Evolutionary conservation across 2,797 vertebrate genomes (phyloP).

Genomic region (Harpagifer antarcticus): DNA sequence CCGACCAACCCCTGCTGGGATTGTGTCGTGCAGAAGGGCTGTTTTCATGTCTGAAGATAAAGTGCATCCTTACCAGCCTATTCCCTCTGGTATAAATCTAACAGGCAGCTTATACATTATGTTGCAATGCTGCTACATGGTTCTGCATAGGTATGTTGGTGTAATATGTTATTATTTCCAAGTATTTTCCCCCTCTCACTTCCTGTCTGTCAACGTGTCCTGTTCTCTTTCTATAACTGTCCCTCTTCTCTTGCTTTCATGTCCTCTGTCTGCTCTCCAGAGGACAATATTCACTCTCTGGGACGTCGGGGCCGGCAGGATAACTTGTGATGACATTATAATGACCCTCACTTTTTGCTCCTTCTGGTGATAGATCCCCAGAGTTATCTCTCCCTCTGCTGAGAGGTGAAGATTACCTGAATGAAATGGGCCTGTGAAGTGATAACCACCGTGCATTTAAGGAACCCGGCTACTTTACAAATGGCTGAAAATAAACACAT

Average conservation of each 20-base stretch:
- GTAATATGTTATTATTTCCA: slow-evolving; percentile 62
- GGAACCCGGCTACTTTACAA: slow-evolving; percentile 78
- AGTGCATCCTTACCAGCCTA: slow-evolving; percentile 79
- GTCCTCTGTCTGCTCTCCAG: slow-evolving; percentile 57
- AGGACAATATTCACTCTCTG: slow-evolving; percentile 71
- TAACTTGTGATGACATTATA: slow-evolving; percentile 85
- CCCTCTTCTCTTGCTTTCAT: slow-evolving; percentile 61
- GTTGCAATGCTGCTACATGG: slow-evolving; percentile 63
- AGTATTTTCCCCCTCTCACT: slow-evolving; percentile 43
- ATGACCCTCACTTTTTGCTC: slow-evolving; percentile 84
- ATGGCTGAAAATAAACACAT: slow-evolving; percentile 73
- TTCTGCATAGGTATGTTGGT: slow-evolving; percentile 71
- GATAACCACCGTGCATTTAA: slow-evolving; percentile 79
- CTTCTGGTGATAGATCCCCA: slow-evolving; percentile 81
- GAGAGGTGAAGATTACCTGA: slow-evolving; percentile 84
- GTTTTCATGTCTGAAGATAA: slow-evolving; percentile 85
- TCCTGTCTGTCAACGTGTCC: slow-evolving; percentile 70
- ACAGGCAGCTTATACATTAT: slow-evolving; percentile 79
- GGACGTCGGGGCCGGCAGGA: slow-evolving; percentile 59
- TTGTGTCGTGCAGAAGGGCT: slow-evolving; percentile 74
- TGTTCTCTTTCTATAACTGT: slow-evolving; percentile 54
- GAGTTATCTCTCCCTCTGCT: slow-evolving; percentile 78
- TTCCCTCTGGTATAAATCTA: slow-evolving; percentile 80
- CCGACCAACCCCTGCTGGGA: slow-evolving; percentile 83
- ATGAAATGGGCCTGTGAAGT: slow-evolving; percentile 80